A percentile compares a stretch with the other conserved stretches of the same genome.
Evolutionary conservation across 2,797 vertebrate species (phyloP).

Genomic region (Rousettus madagascariensis): DNA sequence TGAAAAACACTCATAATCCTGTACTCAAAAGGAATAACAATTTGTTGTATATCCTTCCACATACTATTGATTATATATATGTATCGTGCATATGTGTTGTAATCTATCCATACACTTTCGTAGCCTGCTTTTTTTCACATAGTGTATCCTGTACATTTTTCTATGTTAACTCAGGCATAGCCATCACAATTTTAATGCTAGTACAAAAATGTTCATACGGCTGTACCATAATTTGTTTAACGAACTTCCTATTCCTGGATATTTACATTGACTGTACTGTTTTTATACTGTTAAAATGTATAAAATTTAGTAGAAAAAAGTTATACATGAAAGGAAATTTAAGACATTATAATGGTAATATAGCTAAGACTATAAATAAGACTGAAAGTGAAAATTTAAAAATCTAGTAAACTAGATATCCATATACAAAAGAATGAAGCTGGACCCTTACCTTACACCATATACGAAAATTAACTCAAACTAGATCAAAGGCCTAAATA

Average conservation of each 20-base stretch:
- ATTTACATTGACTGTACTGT: not conserved
- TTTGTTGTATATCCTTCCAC: not conserved
- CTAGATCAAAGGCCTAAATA: not conserved
- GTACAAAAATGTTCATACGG: not conserved
- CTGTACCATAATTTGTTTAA: not conserved
- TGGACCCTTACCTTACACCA: not conserved
- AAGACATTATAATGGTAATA: not conserved
- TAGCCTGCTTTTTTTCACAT: not conserved
- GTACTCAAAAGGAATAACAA: not conserved
- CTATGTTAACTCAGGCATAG: not conserved
- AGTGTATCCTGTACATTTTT: not conserved
- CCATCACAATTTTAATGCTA: not conserved
- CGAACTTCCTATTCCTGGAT: not conserved
- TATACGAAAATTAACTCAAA: not conserved
- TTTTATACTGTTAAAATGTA: not conserved
- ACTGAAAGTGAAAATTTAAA: not conserved
- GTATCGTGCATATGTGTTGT: not conserved
- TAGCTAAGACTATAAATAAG: not conserved
- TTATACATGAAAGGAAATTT: not conserved
- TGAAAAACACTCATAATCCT: not conserved
- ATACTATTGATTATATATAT: not conserved
- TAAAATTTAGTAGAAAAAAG: not conserved
- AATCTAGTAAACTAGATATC: not conserved
- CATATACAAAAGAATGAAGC: not conserved
- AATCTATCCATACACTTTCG: not conserved